Evolutionary conservation across 2,113 vertebrate genomes (phyloP), one percentile per base, ranked within the genome.

Genomic region (Semnornis frantzii): DNA sequence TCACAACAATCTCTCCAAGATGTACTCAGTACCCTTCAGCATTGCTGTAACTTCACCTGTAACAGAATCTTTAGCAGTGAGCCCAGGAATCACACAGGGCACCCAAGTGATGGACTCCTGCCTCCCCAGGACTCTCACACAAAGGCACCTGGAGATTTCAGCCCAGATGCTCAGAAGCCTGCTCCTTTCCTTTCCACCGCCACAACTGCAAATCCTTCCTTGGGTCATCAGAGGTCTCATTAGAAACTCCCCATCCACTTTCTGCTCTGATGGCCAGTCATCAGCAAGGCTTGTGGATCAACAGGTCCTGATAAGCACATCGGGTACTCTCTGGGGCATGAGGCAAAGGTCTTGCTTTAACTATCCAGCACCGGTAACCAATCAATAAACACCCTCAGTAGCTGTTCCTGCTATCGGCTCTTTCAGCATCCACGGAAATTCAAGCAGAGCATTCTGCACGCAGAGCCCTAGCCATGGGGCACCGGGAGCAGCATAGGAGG

Each of bases 1-100:
- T 52, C 5, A 55, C 39, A 71, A 50, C 12, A 33, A 15, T 33
- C 24, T 63, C 28, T 50, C 0, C 0, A 24, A 3, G 23, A 12
- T 24, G 77, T 4, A 6, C 13, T 46, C 27, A 42, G 2, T 12
- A 6, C 74, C 33, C 27, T 17, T 39, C 18, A 50, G 55, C 2
- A 2, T 31, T 44, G 20, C 37, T 72, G 28, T 20, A 69, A 62
- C 66, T 42, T 66, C 52, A 62, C 31, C 50, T 63, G 2, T 30
- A 80, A 15, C 39, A 77, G 15, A n/a, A 57, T 24, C 25, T 17
- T 62, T 9, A 25, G 16, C 39, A 30, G n/a, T 14, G 13, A 52
- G 18, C 37, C 37, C 10, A 28, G 16, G 21, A 37, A 2, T 48
- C 42, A 4, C 7, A 37, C 30, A 70, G 46, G 39, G 6, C 19